Conservation (phyloP, 2,888 invertebrate species). For the Drosophila fungiperda region DNA sequence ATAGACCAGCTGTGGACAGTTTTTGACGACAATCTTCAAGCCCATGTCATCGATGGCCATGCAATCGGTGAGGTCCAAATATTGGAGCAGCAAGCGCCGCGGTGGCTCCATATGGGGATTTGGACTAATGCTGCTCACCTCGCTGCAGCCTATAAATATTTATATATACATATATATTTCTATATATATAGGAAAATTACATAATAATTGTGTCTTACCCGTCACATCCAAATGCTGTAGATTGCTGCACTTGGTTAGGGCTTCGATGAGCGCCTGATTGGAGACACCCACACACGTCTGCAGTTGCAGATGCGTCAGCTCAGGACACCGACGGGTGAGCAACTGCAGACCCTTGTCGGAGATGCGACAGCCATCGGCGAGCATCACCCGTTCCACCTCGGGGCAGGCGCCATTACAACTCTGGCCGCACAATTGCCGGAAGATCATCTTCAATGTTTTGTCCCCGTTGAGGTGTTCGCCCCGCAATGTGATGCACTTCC, state of each 20-base stretch:
- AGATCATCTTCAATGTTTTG: constrained; percentile 88
- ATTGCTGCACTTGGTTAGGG: constrained; percentile 91
- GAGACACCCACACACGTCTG: constrained; percentile 91
- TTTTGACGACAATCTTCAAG: constrained; percentile 92
- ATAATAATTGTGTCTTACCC: constrained; percentile 86
- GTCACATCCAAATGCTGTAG: constrained; percentile 94
- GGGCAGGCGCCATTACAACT: constrained; percentile 89
- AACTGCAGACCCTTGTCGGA: constrained; percentile 92
- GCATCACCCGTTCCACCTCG: constrained; percentile 88
- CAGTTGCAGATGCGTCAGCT: constrained; percentile 92
- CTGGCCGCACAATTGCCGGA: constrained; percentile 88
- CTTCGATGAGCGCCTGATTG: constrained; percentile 91
- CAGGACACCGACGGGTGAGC: constrained; percentile 92
- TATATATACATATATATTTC: neutral
- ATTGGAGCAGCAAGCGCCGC: constrained; percentile 91
- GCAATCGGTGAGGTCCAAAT: constrained; percentile 96
- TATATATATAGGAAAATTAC: neutral
- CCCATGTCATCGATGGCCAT: constrained; percentile 93
- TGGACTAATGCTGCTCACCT: constrained; percentile 92
- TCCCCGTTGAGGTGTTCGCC: constrained; percentile 88
- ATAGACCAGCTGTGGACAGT: constrained; percentile 94
- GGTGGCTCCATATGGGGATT: constrained; percentile 88
- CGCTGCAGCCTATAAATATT: constrained; percentile 87
- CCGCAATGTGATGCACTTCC: constrained; percentile 89
- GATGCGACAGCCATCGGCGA: constrained; percentile 90